These are phyloP conservation scores for Catharus minimus DNA, from an alignment of 2,113 vertebrate genomes.

Conservation along the genomic window DNA sequence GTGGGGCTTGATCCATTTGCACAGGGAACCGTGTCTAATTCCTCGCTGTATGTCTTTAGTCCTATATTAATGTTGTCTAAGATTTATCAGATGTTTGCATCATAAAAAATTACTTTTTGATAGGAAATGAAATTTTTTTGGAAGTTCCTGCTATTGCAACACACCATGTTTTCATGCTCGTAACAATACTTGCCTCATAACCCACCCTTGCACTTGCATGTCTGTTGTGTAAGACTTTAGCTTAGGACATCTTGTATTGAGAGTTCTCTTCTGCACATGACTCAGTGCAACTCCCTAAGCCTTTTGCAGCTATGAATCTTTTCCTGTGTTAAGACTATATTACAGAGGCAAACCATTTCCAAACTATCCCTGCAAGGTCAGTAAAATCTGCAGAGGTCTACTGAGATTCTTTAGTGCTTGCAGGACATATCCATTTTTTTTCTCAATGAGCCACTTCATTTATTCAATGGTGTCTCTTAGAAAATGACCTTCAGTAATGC, in stretches of 20 bases:
- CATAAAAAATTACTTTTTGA: conserved; percentile 38
- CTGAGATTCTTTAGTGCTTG: background rate
- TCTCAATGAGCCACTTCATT: background rate
- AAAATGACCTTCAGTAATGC: background rate
- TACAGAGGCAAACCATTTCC: background rate
- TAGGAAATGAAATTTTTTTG: background rate
- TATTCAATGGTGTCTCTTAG: background rate
- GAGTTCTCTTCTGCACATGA: background rate
- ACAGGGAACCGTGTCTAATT: background rate
- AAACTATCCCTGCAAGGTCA: background rate
- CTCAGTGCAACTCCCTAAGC: background rate
- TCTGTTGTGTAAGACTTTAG: background rate
- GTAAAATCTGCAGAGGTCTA: background rate
- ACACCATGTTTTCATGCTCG: background rate
- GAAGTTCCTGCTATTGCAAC: conserved; percentile 30
- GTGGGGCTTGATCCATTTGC: background rate
- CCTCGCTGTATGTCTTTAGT: background rate
- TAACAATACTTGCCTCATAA: background rate
- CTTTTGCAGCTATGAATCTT: background rate
- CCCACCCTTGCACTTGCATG: background rate
- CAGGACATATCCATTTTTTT: background rate
- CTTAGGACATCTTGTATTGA: background rate
- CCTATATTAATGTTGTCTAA: background rate
- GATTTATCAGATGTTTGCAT: conserved; percentile 17
- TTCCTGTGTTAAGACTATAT: background rate